Conservation (phyloP, 2,797 vertebrate genomes). For the Diplodus sargus region DNA sequence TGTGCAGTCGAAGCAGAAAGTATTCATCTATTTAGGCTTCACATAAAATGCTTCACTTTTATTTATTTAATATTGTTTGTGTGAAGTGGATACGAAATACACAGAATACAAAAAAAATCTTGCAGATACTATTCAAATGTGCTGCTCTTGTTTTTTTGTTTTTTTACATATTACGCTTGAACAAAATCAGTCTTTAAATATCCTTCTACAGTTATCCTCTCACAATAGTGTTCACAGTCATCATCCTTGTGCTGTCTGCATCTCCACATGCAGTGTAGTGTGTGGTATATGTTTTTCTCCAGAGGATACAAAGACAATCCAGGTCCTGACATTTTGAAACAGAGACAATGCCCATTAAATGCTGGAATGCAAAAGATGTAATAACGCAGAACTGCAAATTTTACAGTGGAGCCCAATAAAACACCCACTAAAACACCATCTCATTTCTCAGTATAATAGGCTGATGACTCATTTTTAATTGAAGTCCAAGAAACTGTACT, state of each 20-base stretch:
- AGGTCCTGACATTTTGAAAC: conserved; percentile 43
- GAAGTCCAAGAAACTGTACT: conserved; percentile 41
- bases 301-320: conserved; percentile 29
- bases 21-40: conserved; percentile 72
- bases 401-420: conserved; percentile 51
- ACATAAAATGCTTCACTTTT: conserved; percentile 60
- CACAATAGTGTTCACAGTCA: not conserved
- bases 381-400: conserved; percentile 49
- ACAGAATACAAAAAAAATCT: conserved; percentile 44
- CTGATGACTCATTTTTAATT: conserved; percentile 59
- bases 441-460: conserved; percentile 39
- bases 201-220: conserved; percentile 22
- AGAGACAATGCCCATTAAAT: conserved; percentile 47
- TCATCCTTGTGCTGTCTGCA: conserved; percentile 14
- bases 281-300: conserved; percentile 32
- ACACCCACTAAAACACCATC: conserved; percentile 52
- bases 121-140: conserved; percentile 59
- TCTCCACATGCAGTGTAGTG: conserved; percentile 5
- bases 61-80: conserved; percentile 69
- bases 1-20: conserved; percentile 70
- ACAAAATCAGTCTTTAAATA: conserved; percentile 26
- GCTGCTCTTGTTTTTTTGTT: conserved; percentile 22
- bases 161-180: conserved; percentile 15
- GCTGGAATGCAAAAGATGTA: conserved; percentile 38
- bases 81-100: conserved; percentile 58